These are phyloP conservation scores for Pampusana beccarii DNA, from an alignment of 2,113 vertebrate genomes.

Conservation along the genomic window DNA sequence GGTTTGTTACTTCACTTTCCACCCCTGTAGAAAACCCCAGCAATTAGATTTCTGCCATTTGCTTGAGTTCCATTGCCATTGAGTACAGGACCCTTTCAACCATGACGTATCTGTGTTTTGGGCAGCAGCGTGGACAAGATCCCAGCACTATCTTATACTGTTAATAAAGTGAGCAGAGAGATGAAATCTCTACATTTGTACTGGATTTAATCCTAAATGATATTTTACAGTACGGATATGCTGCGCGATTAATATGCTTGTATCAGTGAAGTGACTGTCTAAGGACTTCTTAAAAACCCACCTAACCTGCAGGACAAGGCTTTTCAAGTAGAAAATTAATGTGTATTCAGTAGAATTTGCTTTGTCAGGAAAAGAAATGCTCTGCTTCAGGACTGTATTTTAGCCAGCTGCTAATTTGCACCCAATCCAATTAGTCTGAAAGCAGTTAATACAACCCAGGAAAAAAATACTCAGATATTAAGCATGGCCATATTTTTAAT, in stretches of 20 bases:
- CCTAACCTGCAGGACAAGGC: neutral
- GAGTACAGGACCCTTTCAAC: neutral
- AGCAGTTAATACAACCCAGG: neutral
- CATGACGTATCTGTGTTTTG: accelerated
- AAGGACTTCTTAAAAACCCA: neutral
- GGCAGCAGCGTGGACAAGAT: accelerated
- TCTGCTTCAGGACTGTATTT: neutral
- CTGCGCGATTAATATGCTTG: neutral
- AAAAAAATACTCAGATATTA: neutral
- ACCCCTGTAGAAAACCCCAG: neutral
- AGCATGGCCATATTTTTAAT: neutral
- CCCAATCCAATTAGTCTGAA: neutral
- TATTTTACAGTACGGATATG: neutral
- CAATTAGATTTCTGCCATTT: neutral
- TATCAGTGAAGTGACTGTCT: neutral
- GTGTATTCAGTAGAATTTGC: neutral
- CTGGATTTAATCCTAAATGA: neutral
- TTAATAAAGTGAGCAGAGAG: neutral
- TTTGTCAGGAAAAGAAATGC: neutral
- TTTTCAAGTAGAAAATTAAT: neutral
- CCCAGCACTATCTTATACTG: too few species aligned
- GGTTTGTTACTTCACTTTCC: neutral
- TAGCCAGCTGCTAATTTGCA: neutral
- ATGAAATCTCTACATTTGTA: too few species aligned
- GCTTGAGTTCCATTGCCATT: too few species aligned